Evolutionary conservation across 2,888 invertebrate species (phyloP).

Genomic region (Epinotia demarniana): DNA sequence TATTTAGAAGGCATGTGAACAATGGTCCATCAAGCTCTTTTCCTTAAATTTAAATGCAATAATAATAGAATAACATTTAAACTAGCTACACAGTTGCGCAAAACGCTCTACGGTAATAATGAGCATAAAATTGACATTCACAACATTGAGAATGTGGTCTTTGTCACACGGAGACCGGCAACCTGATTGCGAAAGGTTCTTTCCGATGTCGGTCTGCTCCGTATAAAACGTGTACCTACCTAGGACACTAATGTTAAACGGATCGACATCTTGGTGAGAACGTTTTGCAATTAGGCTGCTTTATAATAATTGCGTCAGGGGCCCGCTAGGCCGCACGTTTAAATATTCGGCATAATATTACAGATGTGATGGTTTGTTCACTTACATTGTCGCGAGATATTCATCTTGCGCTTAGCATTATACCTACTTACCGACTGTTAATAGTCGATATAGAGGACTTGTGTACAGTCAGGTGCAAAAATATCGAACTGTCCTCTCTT

Average conservation of each 20-base stretch:
- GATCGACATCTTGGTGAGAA: not conserved
- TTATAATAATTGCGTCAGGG: constrained; percentile 6
- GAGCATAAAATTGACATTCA: constrained; percentile 73
- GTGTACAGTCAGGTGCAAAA: too few species aligned
- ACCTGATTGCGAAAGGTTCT: not conserved
- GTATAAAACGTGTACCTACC: not conserved
- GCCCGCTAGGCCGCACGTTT: constrained; percentile 42
- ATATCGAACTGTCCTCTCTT: too few species aligned
- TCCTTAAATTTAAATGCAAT: constrained; percentile 61
- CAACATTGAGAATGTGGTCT: constrained; percentile 67
- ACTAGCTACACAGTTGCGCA: constrained; percentile 66
- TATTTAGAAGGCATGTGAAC: constrained; percentile 77
- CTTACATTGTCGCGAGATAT: not conserved
- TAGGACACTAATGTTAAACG: constrained; percentile 1
- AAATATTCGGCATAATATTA: constrained; percentile 26
- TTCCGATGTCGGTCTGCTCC: not conserved
- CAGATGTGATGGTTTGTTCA: not conserved
- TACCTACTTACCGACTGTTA: not conserved
- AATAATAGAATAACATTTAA: constrained; percentile 66
- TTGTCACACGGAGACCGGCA: constrained; percentile 53
- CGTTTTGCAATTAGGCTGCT: not conserved
- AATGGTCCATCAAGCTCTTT: constrained; percentile 80
- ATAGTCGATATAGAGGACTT: too few species aligned
- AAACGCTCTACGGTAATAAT: constrained; percentile 62
- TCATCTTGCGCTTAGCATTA: not conserved